A percentile compares a stretch with the other conserved stretches of the same genome.
phyloP scores from a whole-genome alignment of 2,113 vertebrate species.

The Anarrhichthys ocellatus region DNA sequence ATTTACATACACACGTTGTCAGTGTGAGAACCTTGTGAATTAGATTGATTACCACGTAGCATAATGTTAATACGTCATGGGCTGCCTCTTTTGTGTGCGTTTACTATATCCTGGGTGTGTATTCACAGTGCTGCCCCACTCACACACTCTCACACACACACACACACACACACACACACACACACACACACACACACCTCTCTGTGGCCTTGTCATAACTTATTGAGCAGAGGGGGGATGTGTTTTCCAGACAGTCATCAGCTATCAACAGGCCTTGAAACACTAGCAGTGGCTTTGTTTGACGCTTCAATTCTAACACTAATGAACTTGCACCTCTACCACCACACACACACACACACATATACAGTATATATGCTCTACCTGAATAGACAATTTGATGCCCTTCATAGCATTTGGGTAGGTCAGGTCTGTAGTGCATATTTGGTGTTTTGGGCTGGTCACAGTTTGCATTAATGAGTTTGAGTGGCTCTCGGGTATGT shows the following conservation, averaged over 20 bases:
- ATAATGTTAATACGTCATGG: conserved; percentile 1
- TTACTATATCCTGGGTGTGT: not conserved
- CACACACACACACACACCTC: not conserved
- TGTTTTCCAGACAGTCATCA: conserved; percentile 22
- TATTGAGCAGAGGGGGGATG: conserved; percentile 12
- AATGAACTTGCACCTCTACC: conserved; percentile 15
- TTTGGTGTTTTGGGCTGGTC: conserved; percentile 52
- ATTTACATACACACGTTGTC: conserved; percentile 30
- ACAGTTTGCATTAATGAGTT: conserved; percentile 51
- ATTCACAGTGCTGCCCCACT: not conserved
- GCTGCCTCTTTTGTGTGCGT: not conserved
- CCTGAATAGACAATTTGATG: conserved; percentile 39
- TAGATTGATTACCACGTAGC: conserved; percentile 22
- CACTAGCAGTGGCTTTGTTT: conserved; percentile 14
- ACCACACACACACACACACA: not conserved
- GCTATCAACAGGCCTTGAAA: conserved; percentile 9
- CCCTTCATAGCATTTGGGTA: conserved; percentile 41
- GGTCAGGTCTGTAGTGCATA: conserved; percentile 28
- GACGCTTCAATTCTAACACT: conserved; percentile 8
- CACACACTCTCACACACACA: conserved; percentile 2
- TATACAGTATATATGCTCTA: conserved; percentile 19
- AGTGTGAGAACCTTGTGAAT: conserved; percentile 13
- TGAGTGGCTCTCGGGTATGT: conserved; percentile 53
- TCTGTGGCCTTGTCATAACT: conserved; percentile 33
- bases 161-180: not conserved